phyloP scores from a whole-genome alignment of 2,113 vertebrate genomes.

The Zosterops lateralis region DNA sequence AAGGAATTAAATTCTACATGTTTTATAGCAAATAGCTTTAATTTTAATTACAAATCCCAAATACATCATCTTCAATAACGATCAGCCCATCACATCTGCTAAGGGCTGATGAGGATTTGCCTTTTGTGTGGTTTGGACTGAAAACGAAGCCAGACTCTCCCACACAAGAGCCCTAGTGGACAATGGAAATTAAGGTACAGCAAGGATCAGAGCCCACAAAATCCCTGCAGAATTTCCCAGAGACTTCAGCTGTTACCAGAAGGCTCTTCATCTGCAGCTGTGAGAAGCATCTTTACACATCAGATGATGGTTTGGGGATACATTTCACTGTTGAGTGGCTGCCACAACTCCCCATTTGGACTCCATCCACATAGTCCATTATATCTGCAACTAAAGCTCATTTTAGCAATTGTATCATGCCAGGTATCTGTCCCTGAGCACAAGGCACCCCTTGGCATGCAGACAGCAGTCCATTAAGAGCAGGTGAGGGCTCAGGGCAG shows the following conservation, averaged over 20 bases:
- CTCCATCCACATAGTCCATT: slow-evolving; percentile 16
- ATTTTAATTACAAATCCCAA: slow-evolving; percentile 72
- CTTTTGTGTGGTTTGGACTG: slow-evolving; percentile 12
- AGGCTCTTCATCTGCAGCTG: slow-evolving; percentile 18
- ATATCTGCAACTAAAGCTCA: neutral
- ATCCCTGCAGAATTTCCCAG: neutral
- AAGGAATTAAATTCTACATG: slow-evolving; percentile 65
- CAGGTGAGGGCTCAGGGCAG: neutral
- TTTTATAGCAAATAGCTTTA: slow-evolving; percentile 65
- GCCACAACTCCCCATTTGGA: slow-evolving; percentile 6
- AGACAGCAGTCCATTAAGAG: neutral
- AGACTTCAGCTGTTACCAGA: neutral
- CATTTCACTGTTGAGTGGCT: neutral
- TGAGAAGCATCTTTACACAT: neutral
- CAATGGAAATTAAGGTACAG: neutral
- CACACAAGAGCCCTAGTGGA: neutral
- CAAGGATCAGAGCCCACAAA: neutral
- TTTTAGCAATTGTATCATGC: neutral
- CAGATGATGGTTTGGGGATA: neutral
- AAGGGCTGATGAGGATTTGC: neutral
- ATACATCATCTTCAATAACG: slow-evolving; percentile 56
- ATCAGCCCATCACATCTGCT: slow-evolving; percentile 48
- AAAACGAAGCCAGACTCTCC: neutral
- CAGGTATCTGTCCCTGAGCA: neutral
- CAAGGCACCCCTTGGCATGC: neutral